phyloP scores from a whole-genome alignment of 2,888 invertebrate species.

The Anticlea derivata region DNA sequence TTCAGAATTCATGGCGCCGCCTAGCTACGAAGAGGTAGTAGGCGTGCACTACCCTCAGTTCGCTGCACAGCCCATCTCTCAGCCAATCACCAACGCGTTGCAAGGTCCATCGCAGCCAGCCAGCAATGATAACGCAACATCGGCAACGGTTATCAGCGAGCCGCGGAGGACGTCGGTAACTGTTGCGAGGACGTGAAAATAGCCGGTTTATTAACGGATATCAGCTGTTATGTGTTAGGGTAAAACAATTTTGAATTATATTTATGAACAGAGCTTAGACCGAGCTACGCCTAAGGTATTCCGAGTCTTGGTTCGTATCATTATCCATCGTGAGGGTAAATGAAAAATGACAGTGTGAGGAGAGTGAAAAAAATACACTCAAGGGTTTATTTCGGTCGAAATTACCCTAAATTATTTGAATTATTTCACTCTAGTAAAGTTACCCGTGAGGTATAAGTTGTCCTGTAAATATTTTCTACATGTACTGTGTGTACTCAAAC shows the following conservation, averaged over 20 bases:
- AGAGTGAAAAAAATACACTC: too few species aligned
- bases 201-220: conserved; percentile 11
- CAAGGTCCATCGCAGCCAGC: conserved; percentile 40
- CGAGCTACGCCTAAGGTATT: too few species aligned
- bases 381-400: too few species aligned
- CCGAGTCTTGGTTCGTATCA: too few species aligned
- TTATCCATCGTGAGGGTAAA: too few species aligned
- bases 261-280: too few species aligned
- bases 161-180: conserved; percentile 48
- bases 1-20: conserved; percentile 77
- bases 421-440: too few species aligned
- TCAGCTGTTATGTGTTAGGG: conserved; percentile 7
- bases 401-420: too few species aligned
- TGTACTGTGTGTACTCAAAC: too few species aligned
- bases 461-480: too few species aligned
- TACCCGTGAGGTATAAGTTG: too few species aligned
- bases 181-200: conserved; percentile 49
- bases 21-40: conserved; percentile 78
- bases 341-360: too few species aligned
- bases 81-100: conserved; percentile 66
- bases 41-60: conserved; percentile 71
- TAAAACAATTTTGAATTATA: conserved; percentile 11
- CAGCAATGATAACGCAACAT: conserved; percentile 26
- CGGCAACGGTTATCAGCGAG: conserved; percentile 45
- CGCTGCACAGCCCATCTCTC: conserved; percentile 63